Evolutionary conservation across 2,888 invertebrate genomes (phyloP), one percentile per base, ranked within the genome.

Genomic region (Emmelina monodactyla): DNA sequence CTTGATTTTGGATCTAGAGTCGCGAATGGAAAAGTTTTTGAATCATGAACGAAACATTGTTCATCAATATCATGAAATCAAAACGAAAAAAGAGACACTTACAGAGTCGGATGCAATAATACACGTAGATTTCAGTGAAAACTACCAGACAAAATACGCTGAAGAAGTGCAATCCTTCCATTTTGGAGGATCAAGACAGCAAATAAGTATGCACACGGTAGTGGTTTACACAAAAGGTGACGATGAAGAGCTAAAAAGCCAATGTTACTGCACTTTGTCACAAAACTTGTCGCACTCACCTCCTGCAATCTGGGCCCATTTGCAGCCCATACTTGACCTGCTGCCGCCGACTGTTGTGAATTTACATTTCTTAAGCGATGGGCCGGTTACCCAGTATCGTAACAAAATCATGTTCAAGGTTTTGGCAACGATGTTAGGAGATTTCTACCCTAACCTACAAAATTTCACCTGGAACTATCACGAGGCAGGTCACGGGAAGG

Each of bases 401-500:
- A 37, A 37, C 22, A 37, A 37, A 34, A 34, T 13, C 11, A 29
- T 31, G 32, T 35, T 35, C 29, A 33, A 28, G 19, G 32, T 33
- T 31, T 31, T 37, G 33, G 36, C 33, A 22, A 38, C 29, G 12
- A 22, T 22, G 33, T 22, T 34, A 16, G 14, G 11, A 22, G 28
- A 30, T 28, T 34, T 33, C 29, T 34, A 29, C 29, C 25, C 33
- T 22, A 35, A 35, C 15, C 28, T 38, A 31, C 16, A 34, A 33
- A 33, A 37, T 22, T 35, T 38, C 35, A 38, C 35, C 28, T 40
- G 40, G 38, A 35, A 38, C 35, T 38, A 25, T 38, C 33, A 33
- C 32, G 40, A 41, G 32, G 35, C 36, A 29, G 41, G 41, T 28
- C 34, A 36, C 31, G 38, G 41, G 16, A 41, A 41, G 31, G 41